phyloP scores from a whole-genome alignment of 2,113 vertebrate genomes.

The Galeopterus variegatus region DNA sequence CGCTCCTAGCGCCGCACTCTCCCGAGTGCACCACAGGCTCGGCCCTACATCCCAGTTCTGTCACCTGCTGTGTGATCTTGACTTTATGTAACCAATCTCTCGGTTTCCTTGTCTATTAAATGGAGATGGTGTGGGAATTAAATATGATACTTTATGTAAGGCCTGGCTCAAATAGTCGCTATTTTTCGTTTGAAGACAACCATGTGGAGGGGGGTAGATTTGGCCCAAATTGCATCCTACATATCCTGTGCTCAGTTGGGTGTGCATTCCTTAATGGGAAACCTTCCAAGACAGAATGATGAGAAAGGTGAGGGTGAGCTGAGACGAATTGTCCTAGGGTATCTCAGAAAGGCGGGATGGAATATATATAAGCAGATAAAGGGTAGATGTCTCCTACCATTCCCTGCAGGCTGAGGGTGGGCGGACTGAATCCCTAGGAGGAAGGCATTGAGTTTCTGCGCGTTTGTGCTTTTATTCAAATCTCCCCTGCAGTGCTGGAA shows the following conservation, averaged over 20 bases:
- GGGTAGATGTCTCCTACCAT: not conserved
- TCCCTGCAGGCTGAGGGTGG: not conserved
- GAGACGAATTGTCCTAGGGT: not conserved
- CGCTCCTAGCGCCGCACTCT: too few relatives aligned
- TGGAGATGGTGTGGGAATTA: not conserved
- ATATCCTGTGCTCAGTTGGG: not conserved
- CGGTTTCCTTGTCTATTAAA: not conserved
- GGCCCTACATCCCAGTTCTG: not conserved
- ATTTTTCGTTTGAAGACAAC: slow-evolving; percentile 18
- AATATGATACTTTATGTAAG: not conserved
- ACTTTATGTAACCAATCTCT: slow-evolving; percentile 15
- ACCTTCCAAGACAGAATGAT: not conserved
- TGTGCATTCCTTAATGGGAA: not conserved
- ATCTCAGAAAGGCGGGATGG: not conserved
- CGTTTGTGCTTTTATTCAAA: not conserved
- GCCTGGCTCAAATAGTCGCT: not conserved
- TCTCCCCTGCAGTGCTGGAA: not conserved
- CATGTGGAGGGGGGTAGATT: not conserved
- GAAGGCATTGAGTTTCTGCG: not conserved
- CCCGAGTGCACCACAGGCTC: too few relatives aligned
- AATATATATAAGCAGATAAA: not conserved
- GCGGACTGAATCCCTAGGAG: not conserved
- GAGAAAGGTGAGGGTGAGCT: not conserved
- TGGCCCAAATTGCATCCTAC: not conserved
- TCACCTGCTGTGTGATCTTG: not conserved